These are phyloP conservation scores for Axis porcinus DNA, from an alignment of 2,113 vertebrate genomes.

Conservation along the genomic window DNA sequence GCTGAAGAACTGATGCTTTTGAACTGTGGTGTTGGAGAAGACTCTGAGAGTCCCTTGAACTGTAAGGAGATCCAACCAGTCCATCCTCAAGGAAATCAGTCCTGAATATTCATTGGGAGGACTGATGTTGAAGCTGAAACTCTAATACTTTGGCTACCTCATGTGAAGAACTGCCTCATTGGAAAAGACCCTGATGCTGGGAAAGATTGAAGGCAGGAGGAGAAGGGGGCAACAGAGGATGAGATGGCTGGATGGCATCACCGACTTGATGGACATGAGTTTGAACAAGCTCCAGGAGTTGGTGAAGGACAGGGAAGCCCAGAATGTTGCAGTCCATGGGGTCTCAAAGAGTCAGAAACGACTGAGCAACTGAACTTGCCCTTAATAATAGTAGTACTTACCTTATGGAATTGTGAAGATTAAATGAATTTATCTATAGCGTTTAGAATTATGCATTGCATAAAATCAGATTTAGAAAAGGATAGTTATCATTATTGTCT, in stretches of 20 bases:
- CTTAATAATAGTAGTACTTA: background rate
- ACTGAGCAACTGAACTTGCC: background rate
- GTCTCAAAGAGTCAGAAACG: background rate
- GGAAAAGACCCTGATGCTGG: background rate
- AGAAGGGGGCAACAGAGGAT: background rate
- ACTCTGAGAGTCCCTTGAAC: background rate
- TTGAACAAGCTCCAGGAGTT: background rate
- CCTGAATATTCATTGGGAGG: background rate
- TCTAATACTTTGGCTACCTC: background rate
- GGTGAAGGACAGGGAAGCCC: background rate
- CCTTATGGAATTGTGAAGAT: background rate
- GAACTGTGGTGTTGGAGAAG: background rate
- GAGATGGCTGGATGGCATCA: background rate
- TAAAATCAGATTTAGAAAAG: background rate
- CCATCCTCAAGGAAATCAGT: background rate
- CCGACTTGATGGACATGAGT: background rate
- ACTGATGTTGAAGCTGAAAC: background rate
- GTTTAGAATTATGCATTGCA: background rate
- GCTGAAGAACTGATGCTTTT: background rate
- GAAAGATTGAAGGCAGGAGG: background rate
- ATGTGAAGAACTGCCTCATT: background rate
- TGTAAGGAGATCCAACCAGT: background rate
- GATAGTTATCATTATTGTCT: background rate
- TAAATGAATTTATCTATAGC: background rate
- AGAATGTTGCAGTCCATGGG: background rate